These are phyloP conservation scores for Campylorhamphus procurvoides DNA, from an alignment of 2,113 vertebrate genomes.

Conservation along the genomic window DNA sequence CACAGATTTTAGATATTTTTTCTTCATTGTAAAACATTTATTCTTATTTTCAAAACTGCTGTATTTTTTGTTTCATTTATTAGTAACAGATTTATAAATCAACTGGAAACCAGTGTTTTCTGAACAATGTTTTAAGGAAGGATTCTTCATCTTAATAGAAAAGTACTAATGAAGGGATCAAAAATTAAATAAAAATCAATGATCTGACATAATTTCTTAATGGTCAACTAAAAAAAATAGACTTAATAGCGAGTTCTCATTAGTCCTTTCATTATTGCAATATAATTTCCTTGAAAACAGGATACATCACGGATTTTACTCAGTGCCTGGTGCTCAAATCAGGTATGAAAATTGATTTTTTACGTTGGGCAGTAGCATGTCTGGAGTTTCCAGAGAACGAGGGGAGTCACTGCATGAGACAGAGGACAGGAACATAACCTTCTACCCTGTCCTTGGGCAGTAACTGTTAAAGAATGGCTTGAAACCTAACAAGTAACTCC, in stretches of 20 bases:
- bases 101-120: neutral
- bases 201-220: neutral
- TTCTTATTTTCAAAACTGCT: neutral
- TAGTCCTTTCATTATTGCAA: neutral
- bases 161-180: neutral
- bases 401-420: neutral
- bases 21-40: neutral
- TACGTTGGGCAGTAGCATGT: neutral
- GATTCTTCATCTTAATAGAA: neutral
- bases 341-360: neutral
- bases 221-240: neutral
- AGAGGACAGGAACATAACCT: neutral
- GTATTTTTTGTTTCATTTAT: neutral
- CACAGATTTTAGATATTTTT: neutral
- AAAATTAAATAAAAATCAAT: neutral
- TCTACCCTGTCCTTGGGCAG: neutral
- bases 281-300: neutral
- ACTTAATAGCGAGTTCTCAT: neutral
- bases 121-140: neutral
- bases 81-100: neutral
- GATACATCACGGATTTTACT: neutral
- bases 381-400: neutral
- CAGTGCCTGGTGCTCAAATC: neutral
- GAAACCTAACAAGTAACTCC: neutral
- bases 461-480: neutral